Base-by-base conservation (phyloP, 2,888 invertebrate species). In the Scaptomyza caliginosa region DNA sequence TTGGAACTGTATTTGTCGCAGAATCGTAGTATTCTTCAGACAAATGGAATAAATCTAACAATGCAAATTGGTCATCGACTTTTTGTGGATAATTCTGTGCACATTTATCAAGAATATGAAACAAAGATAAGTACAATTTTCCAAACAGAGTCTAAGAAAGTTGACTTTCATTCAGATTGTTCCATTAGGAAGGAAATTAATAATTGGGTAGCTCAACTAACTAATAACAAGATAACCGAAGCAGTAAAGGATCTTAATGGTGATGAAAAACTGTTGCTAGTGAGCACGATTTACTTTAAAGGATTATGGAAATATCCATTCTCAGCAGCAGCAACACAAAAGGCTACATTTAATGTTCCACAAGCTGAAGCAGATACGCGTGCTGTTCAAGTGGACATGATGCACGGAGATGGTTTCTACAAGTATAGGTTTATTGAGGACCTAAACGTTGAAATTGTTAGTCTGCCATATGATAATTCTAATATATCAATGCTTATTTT, bases 261-360 rank as follows among this genome's bases (percentile, higher is more conserved):
- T 7, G 8, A 34, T 13, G 13, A 7, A 3, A 7, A 2, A 7
- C 2, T 34, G n/a, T 8, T 32, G n/a, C 13, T 32, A 6, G 32
- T 34, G 6, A 34, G 7, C 16, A 34, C 32, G 3, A 34, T 34
- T 7, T 34, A 34, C 16, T 34, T 34, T 13, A 13, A 54, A 6
- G 39, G 54, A 16, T 7, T 23, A 36, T 57, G 49, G 49, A 11
- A 42, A 13, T 3, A 10, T 36, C 13, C 13, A 11, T 49, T 57
- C 5, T 7, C 7, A 23, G 4, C 11, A 30, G 28, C 3, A 34
- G 16, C 2, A 10, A 32, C n/a, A n/a, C 30, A 2, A 2, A 32
- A 32, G 5, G 30, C 7, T 16, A 5, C 32, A 4, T 34, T 34
- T 4, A 0, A 2, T 7, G n/a, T 16, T 7, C 7, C 16, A 16